A percentile compares a stretch with the other conserved stretches of the same genome.
Evolutionary conservation across 2,888 invertebrate species (phyloP).

Genomic region (Pseudococcus viburni): DNA sequence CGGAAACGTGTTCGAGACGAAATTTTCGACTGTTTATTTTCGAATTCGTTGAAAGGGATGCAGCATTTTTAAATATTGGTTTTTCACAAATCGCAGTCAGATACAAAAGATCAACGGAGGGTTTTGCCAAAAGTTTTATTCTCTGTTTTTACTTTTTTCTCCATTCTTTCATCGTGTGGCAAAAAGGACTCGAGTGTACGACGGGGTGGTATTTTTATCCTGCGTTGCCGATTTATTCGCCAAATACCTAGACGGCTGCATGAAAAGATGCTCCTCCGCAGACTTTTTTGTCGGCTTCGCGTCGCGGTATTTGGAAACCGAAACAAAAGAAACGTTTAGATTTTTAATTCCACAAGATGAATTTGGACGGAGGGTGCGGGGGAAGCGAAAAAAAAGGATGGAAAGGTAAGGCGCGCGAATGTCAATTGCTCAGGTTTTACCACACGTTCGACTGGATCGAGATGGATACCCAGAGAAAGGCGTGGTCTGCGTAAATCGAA

Average conservation of each 20-base stretch:
- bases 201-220: background rate
- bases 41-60: background rate
- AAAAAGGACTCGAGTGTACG: background rate
- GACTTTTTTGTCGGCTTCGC: conserved; percentile 17
- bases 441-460: background rate
- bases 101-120: background rate
- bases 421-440: conserved; percentile 53
- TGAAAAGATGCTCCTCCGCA: background rate
- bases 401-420: conserved; percentile 49
- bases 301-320: background rate
- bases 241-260: too few relatives aligned
- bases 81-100: background rate
- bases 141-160: background rate
- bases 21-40: conserved; percentile 57
- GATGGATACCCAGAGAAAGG: background rate
- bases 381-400: background rate
- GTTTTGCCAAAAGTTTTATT: background rate
- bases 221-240: background rate
- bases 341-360: conserved; percentile 53
- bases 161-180: background rate
- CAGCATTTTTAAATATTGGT: conserved; percentile 9
- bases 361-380: background rate
- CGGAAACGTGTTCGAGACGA: conserved; percentile 57
- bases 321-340: conserved; percentile 46
- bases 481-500: conserved; percentile 65